Evolutionary conservation across 1,140 invertebrate genomes (phyloP).

Genomic region (Zophobas morio): DNA sequence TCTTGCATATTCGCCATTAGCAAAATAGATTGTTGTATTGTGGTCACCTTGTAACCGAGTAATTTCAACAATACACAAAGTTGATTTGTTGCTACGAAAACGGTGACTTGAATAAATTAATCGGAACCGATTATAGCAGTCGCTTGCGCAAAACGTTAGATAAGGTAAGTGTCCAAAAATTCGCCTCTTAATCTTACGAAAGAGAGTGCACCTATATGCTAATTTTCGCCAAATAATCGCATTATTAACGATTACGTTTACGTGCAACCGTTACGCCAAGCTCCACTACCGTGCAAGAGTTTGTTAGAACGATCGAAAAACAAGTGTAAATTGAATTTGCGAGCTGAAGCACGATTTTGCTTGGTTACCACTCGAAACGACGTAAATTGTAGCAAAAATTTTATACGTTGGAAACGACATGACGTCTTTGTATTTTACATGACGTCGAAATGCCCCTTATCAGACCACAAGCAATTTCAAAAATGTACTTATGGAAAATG

Average conservation of each 20-base stretch:
- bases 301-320: constrained; percentile 3
- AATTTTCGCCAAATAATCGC: constrained; percentile 23
- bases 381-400: too few species aligned
- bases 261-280: constrained; percentile 22
- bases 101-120: constrained; percentile 36
- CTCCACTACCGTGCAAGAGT: constrained; percentile 7
- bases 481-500: too few species aligned
- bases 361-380: too few species aligned
- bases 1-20: constrained; percentile 10
- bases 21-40: constrained; percentile 23
- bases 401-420: too few species aligned
- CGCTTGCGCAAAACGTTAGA: constrained; percentile 8
- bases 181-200: constrained; percentile 19
- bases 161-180: constrained; percentile 40
- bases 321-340: too few species aligned
- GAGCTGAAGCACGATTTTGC: too few species aligned
- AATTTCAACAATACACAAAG: constrained; percentile 32
- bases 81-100: constrained; percentile 13
- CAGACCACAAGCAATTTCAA: too few species aligned
- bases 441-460: too few species aligned
- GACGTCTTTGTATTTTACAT: too few species aligned
- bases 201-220: constrained; percentile 35
- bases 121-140: constrained; percentile 21
- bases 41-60: constrained; percentile 8
- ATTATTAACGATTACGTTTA: constrained; percentile 19